A percentile compares a stretch with the other conserved stretches of the same genome.
These are phyloP conservation scores for Melanocharis versteri DNA, from an alignment of 2,113 vertebrate species.

Conservation along the genomic window DNA sequence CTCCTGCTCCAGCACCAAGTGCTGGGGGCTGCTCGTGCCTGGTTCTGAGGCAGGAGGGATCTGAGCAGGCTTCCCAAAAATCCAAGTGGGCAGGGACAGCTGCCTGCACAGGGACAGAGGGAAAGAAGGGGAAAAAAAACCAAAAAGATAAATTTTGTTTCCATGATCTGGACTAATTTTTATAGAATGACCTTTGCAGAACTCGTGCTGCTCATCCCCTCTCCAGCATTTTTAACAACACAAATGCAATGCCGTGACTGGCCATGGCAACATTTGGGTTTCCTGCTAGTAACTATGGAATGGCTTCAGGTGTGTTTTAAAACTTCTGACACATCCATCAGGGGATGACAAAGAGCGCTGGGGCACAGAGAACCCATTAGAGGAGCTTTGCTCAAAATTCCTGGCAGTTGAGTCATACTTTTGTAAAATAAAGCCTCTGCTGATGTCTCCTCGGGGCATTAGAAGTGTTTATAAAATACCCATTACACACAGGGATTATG, in stretches of 20 bases:
- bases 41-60: not conserved
- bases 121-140: accelerated
- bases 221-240: not conserved
- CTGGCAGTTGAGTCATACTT: not conserved
- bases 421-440: not conserved
- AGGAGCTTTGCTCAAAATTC: not conserved
- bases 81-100: not conserved
- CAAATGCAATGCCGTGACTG: accelerated
- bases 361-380: not conserved
- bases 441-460: not conserved
- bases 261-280: not conserved
- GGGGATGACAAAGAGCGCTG: not conserved
- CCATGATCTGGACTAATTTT: not conserved
- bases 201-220: not conserved
- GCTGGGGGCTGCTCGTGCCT: not conserved
- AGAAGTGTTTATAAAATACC: not conserved
- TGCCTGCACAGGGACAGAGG: not conserved
- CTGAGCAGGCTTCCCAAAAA: not conserved
- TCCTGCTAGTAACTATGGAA: not conserved
- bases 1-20: not conserved
- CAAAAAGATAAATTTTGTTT: not conserved
- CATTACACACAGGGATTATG: not conserved
- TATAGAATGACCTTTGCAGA: not conserved
- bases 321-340: not conserved
- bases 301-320: not conserved